Conservation (phyloP, 2,888 invertebrate species). For the Epinotia brunnichana region DNA sequence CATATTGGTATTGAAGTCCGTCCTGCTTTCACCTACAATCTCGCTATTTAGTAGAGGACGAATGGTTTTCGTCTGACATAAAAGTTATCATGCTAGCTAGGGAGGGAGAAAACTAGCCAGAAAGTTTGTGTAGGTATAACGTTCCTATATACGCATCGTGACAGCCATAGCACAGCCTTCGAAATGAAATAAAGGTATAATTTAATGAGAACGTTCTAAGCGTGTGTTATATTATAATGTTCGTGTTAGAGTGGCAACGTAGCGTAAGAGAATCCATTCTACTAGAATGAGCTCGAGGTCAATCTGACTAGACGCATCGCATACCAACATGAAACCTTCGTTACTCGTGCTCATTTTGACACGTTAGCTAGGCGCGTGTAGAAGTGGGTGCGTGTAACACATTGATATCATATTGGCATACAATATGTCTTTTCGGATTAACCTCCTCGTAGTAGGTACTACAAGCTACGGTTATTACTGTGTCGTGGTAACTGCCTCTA, state of each 20-base stretch:
- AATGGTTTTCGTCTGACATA: too few relatives aligned
- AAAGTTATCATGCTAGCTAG: too few relatives aligned
- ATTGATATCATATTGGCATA: neutral
- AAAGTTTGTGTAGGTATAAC: too few relatives aligned
- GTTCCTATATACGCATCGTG: too few relatives aligned
- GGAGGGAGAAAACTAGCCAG: too few relatives aligned
- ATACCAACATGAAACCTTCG: neutral
- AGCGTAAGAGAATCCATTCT: neutral
- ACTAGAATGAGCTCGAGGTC: neutral
- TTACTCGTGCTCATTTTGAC: neutral
- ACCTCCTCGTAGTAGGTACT: neutral
- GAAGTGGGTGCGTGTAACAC: neutral
- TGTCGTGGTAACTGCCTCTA: neutral
- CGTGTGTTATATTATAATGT: constrained; percentile 1
- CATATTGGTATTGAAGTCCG: too few relatives aligned
- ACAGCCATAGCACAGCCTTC: too few relatives aligned
- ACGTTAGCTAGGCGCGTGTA: neutral
- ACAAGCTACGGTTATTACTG: neutral
- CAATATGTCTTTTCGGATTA: neutral
- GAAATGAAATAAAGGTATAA: too few relatives aligned
- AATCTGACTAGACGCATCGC: neutral
- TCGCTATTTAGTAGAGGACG: too few relatives aligned
- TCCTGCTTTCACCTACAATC: too few relatives aligned
- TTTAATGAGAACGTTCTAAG: neutral
- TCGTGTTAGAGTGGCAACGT: neutral